Evolutionary conservation across 2,888 invertebrate species (phyloP).

Genomic region (Ommatoiulus sabulosus): DNA sequence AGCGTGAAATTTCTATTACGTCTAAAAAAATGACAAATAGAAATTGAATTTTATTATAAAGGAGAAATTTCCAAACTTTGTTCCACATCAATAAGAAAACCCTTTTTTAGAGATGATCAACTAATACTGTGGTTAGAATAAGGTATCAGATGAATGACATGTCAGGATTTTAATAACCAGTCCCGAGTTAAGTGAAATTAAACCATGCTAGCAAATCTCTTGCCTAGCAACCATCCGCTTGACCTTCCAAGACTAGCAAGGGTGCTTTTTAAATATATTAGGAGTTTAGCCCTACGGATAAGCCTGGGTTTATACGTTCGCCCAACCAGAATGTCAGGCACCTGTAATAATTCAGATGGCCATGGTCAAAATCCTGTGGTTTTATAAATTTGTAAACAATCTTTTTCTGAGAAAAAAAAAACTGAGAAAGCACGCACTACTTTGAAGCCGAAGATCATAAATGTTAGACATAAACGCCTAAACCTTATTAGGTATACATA

Average conservation of each 20-base stretch:
- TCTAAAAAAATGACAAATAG: neutral
- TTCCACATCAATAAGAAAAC: too few relatives aligned
- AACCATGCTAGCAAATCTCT: neutral
- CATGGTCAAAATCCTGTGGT: slow-evolving; percentile 10
- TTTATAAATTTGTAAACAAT: neutral
- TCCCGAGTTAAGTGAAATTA: neutral
- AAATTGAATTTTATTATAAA: neutral
- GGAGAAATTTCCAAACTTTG: neutral
- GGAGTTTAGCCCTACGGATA: neutral
- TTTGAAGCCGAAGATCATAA: too few relatives aligned
- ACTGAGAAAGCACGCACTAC: neutral
- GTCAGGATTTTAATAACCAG: neutral
- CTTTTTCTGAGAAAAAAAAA: neutral
- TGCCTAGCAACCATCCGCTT: slow-evolving; percentile 7
- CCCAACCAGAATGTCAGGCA: neutral
- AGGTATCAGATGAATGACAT: neutral
- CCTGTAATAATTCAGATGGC: neutral
- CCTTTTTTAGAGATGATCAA: too few relatives aligned
- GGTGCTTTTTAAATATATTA: neutral
- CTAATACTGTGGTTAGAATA: neutral
- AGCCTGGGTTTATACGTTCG: neutral
- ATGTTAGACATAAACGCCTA: too few relatives aligned
- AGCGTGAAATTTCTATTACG: too few relatives aligned
- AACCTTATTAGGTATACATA: neutral
- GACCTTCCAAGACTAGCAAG: neutral